phyloP scores from a whole-genome alignment of 1,140 invertebrate genomes.

The Drosophila parabipectinata region DNA sequence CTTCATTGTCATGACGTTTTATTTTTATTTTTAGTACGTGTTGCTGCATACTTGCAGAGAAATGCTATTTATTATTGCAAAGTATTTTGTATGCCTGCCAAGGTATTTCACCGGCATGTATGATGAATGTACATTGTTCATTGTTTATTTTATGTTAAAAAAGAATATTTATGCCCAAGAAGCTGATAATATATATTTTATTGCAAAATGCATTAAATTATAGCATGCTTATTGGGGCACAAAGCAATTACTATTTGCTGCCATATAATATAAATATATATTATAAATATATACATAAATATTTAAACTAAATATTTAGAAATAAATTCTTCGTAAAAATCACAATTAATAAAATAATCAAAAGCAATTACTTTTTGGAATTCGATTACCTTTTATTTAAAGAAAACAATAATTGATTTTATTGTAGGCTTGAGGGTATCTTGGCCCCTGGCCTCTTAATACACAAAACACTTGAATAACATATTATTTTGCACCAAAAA shows the following conservation, averaged over 20 bases:
- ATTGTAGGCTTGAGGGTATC: background rate
- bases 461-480: conserved; percentile 1
- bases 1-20: conserved; percentile 60
- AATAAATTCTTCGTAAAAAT: background rate
- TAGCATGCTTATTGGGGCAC: no score
- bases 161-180: background rate
- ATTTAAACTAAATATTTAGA: background rate
- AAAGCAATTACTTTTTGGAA: no score
- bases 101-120: conserved; percentile 44
- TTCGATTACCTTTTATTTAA: background rate
- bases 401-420: background rate
- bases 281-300: no score
- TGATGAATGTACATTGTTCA: conserved; percentile 19
- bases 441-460: background rate
- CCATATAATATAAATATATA: no score
- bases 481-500: conserved; percentile 20
- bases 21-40: conserved; percentile 65
- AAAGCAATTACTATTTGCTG: no score
- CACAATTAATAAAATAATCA: background rate
- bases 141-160: background rate
- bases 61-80: conserved; percentile 64
- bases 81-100: conserved; percentile 43
- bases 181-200: background rate
- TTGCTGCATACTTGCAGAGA: conserved; percentile 59
- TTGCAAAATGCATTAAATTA: no score